Percentiles rank a stretch among this genome's conserved stretches.
Conservation (phyloP, 2,113 vertebrate species). For the Crotophaga sulcirostris region DNA sequence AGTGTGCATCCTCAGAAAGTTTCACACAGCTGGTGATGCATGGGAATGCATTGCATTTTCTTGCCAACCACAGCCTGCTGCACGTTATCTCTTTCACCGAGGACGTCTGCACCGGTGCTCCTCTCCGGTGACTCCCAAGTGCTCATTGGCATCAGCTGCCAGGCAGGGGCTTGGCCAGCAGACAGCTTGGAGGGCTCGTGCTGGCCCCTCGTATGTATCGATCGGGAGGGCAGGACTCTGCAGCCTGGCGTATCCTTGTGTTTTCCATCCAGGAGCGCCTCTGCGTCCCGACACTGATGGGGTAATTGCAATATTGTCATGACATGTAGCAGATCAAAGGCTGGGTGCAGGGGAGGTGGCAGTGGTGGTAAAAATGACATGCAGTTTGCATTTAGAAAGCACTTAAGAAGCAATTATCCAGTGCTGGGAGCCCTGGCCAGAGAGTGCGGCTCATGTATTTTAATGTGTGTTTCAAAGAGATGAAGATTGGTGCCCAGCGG, state of each 20-base stretch:
- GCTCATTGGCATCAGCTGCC: background rate
- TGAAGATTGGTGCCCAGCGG: conserved; percentile 32
- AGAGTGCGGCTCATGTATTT: conserved; percentile 57
- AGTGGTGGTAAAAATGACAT: conserved; percentile 31
- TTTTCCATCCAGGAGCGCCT: background rate
- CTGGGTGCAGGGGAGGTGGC: conserved; percentile 52
- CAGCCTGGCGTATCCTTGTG: background rate
- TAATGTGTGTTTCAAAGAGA: conserved; percentile 46
- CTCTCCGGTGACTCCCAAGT: background rate
- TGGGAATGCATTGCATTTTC: background rate
- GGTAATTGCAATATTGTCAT: conserved; percentile 68
- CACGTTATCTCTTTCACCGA: background rate
- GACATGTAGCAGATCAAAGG: conserved; percentile 59
- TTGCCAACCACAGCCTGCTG: background rate
- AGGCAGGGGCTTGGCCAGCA: background rate
- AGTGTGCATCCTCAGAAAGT: background rate
- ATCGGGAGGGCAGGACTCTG: background rate
- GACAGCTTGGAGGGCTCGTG: accelerated
- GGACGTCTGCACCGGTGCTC: accelerated
- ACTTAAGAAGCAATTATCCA: conserved; percentile 66
- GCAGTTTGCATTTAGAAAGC: conserved; percentile 67
- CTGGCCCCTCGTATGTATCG: accelerated
- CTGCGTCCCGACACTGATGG: background rate
- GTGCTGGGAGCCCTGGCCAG: conserved; percentile 26
- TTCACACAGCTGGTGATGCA: accelerated